These are phyloP conservation scores for Allolobophora icterica DNA, from an alignment of 2,888 invertebrate genomes.

Conservation along the genomic window DNA sequence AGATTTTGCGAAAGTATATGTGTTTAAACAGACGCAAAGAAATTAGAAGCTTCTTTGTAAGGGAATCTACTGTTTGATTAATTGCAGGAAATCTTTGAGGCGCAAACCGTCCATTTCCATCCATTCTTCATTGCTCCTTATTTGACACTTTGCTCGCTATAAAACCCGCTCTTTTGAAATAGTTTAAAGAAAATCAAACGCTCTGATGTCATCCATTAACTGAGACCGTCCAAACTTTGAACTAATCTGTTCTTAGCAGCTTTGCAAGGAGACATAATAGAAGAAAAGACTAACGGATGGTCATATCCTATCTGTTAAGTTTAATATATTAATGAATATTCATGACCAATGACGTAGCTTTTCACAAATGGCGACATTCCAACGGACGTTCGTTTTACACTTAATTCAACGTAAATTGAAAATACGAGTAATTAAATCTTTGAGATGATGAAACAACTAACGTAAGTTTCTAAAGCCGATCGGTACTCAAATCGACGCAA, in stretches of 20 bases:
- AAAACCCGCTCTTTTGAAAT: not conserved
- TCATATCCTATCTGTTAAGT: too few species aligned
- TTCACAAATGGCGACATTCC: too few species aligned
- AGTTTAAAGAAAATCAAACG: not conserved
- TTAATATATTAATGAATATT: too few species aligned
- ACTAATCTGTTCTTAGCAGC: not conserved
- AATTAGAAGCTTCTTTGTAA: not conserved
- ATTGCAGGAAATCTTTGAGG: not conserved
- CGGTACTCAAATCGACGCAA: too few species aligned
- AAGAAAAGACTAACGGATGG: too few species aligned
- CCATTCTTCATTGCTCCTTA: not conserved
- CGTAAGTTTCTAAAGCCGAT: too few species aligned
- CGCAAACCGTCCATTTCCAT: not conserved
- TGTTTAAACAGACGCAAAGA: conserved; percentile 3
- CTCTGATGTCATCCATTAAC: not conserved
- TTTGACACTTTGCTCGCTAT: not conserved
- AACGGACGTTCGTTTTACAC: too few species aligned
- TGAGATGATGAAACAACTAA: too few species aligned
- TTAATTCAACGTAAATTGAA: too few species aligned
- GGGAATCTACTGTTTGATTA: not conserved
- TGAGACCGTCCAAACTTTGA: not conserved
- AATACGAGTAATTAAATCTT: too few species aligned
- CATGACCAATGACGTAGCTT: too few species aligned
- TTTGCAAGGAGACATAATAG: too few species aligned
- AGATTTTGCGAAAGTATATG: not conserved